A percentile compares a stretch with the other conserved stretches of the same genome.
Conservation (phyloP, 2,797 vertebrate genomes). For the Arctocebus calabarensis region DNA sequence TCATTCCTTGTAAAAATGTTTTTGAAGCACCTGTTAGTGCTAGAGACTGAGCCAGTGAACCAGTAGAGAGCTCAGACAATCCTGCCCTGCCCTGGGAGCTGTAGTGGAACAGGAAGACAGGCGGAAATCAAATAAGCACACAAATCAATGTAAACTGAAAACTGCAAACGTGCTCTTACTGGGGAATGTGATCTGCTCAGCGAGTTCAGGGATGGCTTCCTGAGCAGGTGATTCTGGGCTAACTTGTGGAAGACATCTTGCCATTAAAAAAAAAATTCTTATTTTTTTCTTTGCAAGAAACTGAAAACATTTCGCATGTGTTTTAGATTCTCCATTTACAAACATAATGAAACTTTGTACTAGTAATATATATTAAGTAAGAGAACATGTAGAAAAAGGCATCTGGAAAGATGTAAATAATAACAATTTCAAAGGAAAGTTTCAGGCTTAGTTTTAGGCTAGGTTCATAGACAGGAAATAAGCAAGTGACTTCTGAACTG, state of each 20-base stretch:
- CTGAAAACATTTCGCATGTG: neutral
- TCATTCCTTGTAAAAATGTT: neutral
- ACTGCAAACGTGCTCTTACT: neutral
- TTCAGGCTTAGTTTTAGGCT: neutral
- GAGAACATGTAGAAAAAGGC: neutral
- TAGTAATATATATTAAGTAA: conserved; percentile 4
- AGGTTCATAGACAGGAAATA: neutral
- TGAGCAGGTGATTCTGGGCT: neutral
- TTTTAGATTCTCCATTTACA: conserved; percentile 3
- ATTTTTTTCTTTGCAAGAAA: conserved; percentile 35
- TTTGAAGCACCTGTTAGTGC: neutral
- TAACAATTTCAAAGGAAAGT: neutral
- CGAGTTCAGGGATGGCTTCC: neutral
- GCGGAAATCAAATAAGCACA: neutral
- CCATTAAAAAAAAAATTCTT: neutral
- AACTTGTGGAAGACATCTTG: neutral
- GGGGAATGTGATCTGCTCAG: neutral
- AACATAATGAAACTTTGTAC: neutral
- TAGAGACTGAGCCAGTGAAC: neutral
- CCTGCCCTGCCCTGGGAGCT: neutral
- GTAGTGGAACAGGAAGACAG: neutral
- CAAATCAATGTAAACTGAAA: neutral
- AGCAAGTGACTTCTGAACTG: neutral
- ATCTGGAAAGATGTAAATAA: neutral
- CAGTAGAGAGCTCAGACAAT: neutral